phyloP scores from a whole-genome alignment of 2,113 vertebrate species.

The Irena cyanogastra region DNA sequence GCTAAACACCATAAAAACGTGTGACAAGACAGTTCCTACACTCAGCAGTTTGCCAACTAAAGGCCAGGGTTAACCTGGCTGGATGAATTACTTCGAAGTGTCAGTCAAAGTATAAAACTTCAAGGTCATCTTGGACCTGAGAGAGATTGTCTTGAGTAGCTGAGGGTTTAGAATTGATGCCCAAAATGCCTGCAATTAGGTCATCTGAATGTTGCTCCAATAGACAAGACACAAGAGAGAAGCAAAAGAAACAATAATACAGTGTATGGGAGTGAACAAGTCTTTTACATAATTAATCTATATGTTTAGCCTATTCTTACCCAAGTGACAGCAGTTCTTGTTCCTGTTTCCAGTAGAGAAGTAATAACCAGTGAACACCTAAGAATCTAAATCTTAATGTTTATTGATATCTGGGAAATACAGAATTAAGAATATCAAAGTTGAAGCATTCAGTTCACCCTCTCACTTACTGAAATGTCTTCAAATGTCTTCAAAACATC shows the following conservation, averaged over 20 bases:
- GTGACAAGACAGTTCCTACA: not conserved
- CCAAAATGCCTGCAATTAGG: not conserved
- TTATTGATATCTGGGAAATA: not conserved
- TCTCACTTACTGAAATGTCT: not conserved
- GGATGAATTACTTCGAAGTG: not conserved
- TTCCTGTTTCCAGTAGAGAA: not conserved
- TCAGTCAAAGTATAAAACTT: not conserved
- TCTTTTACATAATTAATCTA: not conserved
- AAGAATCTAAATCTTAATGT: not conserved
- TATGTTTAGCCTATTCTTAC: not conserved
- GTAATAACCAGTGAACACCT: not conserved
- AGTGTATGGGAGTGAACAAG: not conserved
- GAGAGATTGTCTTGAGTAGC: not conserved
- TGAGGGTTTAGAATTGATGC: not conserved
- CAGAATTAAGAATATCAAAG: not conserved
- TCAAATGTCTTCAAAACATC: not conserved
- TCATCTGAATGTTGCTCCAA: not conserved
- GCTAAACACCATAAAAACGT: not conserved
- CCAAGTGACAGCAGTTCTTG: not conserved
- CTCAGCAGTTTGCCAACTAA: not conserved
- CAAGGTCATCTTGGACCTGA: not conserved
- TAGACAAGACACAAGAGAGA: not conserved
- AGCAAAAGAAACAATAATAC: not conserved
- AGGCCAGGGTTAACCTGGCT: not conserved
- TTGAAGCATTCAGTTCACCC: not conserved